Conservation (phyloP, 2,888 invertebrate species). For the Spisula subtruncata region DNA sequence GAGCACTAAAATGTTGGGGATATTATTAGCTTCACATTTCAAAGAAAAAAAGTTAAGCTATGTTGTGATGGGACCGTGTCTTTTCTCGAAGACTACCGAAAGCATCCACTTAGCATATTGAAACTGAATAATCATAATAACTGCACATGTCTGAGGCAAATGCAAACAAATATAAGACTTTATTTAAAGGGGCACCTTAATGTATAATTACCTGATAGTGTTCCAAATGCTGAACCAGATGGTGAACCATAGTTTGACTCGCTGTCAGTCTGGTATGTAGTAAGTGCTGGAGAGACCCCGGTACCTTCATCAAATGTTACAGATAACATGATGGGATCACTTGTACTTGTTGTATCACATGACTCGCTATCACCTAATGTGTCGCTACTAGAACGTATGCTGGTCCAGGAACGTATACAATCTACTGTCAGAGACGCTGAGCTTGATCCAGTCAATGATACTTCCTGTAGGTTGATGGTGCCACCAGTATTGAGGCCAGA, state of each 20-base stretch:
- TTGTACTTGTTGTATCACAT: constrained; percentile 33
- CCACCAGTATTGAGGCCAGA: constrained; percentile 26
- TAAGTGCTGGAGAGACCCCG: constrained; percentile 55
- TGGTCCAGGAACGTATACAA: constrained; percentile 73
- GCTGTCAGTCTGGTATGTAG: constrained; percentile 33
- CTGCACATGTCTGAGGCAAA: too few relatives aligned
- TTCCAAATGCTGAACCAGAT: constrained; percentile 16
- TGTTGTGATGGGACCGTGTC: too few relatives aligned
- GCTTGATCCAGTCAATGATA: constrained; percentile 43
- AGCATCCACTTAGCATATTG: too few relatives aligned
- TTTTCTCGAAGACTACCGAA: too few relatives aligned
- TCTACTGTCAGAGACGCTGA: constrained; percentile 69
- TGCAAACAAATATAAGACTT: too few relatives aligned
- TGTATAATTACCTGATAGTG: constrained; percentile 34
- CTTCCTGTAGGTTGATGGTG: constrained; percentile 35
- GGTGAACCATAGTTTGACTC: constrained; percentile 30
- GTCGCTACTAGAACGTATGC: constrained; percentile 59
- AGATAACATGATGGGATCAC: constrained; percentile 59
- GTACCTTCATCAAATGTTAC: constrained; percentile 74
- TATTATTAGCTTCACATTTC: too few relatives aligned
- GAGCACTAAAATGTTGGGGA: too few relatives aligned
- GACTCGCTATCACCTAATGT: constrained; percentile 62
- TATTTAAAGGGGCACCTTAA: too few relatives aligned
- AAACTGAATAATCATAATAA: too few relatives aligned
- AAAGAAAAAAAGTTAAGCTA: too few relatives aligned